phyloP scores from a whole-genome alignment of 2,888 invertebrate genomes.

The Drosophila phalerata region DNA sequence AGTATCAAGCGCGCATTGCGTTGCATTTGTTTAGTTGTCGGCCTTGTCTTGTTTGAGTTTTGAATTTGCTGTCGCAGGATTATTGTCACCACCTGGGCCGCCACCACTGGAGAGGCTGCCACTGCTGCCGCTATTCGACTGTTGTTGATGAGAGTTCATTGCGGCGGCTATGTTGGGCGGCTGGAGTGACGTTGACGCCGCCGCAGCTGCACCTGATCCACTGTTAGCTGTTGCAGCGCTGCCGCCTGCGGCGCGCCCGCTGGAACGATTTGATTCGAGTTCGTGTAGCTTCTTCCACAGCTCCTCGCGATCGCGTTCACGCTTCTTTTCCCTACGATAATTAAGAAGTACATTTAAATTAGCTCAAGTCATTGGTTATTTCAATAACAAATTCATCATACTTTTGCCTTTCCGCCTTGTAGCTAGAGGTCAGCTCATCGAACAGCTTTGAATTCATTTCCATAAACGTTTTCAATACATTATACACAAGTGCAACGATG shows the following conservation, averaged over 20 bases:
- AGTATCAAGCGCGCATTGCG: conserved; percentile 66
- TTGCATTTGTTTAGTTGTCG: conserved; percentile 78
- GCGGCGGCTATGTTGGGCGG: conserved; percentile 55
- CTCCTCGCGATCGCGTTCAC: conserved; percentile 98
- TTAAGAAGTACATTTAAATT: neutral
- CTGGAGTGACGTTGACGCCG: conserved; percentile 68
- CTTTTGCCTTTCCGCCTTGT: conserved; percentile 99
- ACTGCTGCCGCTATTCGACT: conserved; percentile 83
- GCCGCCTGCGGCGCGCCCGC: conserved; percentile 81
- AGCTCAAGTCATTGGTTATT: neutral
- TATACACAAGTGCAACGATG: conserved; percentile 97
- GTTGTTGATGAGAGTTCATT: conserved; percentile 82
- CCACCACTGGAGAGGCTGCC: conserved; percentile 73
- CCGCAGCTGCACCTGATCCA: conserved; percentile 56
- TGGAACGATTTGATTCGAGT: conserved; percentile 90
- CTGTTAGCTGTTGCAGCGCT: conserved; percentile 73
- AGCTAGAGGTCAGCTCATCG: conserved; percentile 98
- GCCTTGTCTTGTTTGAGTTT: conserved; percentile 80
- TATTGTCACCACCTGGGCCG: conserved; percentile 81
- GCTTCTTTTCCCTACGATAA: conserved; percentile 84
- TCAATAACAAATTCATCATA: conserved; percentile 86
- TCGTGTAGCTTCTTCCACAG: conserved; percentile 98
- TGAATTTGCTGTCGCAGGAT: conserved; percentile 82
- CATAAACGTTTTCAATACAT: conserved; percentile 98
- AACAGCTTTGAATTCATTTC: conserved; percentile 98